Evolutionary conservation across 2,797 vertebrate species (phyloP).

Genomic region (Vultur gryphus): DNA sequence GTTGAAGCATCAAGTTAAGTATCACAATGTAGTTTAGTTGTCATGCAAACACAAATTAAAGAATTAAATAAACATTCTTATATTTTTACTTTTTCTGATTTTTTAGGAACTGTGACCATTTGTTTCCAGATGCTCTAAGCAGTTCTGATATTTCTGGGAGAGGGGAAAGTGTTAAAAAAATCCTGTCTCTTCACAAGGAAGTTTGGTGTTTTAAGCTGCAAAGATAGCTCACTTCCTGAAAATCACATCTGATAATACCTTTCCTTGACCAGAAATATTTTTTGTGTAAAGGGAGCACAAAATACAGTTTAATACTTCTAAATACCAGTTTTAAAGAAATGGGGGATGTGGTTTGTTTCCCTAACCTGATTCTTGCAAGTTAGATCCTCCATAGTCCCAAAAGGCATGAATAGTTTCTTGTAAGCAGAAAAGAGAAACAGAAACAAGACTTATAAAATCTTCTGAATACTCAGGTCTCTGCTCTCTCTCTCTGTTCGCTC

Average conservation of each 20-base stretch:
- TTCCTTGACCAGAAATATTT: background rate
- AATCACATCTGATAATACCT: background rate
- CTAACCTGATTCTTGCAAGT: rapidly evolving
- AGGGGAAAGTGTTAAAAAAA: background rate
- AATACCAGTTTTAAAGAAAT: background rate
- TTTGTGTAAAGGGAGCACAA: background rate
- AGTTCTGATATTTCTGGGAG: background rate
- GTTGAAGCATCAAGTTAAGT: background rate
- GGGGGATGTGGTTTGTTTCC: background rate
- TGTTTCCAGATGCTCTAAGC: background rate
- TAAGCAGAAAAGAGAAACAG: background rate
- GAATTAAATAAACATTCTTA: background rate
- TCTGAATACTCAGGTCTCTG: background rate
- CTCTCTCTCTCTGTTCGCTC: no score
- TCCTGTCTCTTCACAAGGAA: background rate
- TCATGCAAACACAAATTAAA: background rate
- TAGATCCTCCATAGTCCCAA: background rate
- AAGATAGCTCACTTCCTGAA: background rate
- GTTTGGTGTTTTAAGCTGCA: background rate
- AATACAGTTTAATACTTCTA: background rate
- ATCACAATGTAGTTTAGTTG: background rate
- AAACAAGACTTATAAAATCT: background rate
- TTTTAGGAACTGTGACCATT: background rate
- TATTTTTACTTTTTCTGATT: background rate
- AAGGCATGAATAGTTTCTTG: background rate